A percentile compares a stretch with the other conserved stretches of the same genome.
These are phyloP conservation scores for Prosopocoilus inquinatus DNA, from an alignment of 2,888 invertebrate species.

Conservation along the genomic window DNA sequence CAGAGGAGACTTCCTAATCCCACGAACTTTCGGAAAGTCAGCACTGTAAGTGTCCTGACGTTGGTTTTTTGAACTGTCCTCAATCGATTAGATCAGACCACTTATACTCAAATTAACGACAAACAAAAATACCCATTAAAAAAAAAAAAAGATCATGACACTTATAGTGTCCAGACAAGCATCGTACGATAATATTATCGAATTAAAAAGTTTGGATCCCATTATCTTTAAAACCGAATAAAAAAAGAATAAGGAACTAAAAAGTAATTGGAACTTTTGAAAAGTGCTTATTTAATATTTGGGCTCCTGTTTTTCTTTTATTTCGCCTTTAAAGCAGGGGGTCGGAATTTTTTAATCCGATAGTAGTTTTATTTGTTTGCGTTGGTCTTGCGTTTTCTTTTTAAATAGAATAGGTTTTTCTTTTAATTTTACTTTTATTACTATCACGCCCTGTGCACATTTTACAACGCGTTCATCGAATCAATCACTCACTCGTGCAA, in stretches of 20 bases:
- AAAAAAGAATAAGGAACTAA: no score
- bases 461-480: not conserved
- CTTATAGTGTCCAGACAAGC: conserved; percentile 51
- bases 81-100: conserved; percentile 26
- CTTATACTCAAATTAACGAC: conserved; percentile 10
- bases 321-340: no score
- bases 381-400: not conserved
- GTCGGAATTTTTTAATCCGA: no score
- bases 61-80: conserved; percentile 32
- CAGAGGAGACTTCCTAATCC: conserved; percentile 62
- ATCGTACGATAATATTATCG: conserved; percentile 26
- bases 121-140: not conserved
- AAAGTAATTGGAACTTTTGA: no score
- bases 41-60: conserved; percentile 75
- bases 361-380: conserved; percentile 4
- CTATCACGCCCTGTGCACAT: conserved; percentile 16
- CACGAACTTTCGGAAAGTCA: conserved; percentile 83
- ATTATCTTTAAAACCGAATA: no score
- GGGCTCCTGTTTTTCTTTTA: no score
- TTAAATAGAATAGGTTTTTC: conserved; percentile 12
- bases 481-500: not conserved
- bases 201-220: no score
- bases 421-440: conserved; percentile 3
- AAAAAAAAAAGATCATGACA: conserved; percentile 45
- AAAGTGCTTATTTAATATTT: no score